Base-by-base conservation (phyloP, 2,888 invertebrate species). In the Lysandra bellargus region DNA sequence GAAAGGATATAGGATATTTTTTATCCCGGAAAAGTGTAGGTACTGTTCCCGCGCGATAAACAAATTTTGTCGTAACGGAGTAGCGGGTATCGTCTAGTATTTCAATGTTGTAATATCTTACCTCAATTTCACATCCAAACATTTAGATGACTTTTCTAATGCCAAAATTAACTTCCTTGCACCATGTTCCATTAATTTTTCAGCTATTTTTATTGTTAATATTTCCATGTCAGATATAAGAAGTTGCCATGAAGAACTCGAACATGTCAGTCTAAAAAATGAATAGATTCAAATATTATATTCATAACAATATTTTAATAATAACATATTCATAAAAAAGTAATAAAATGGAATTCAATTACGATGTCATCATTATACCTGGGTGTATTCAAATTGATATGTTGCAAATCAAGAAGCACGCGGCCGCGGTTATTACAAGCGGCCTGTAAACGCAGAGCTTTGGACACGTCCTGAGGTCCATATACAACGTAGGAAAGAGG, bases 351-450 rank as follows among this genome's bases (percentile, higher is more conserved):
- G 44, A 7, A 44, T 44, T 40, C 7, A 44, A 4, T 44, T 7
- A 44, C 4, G 7, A 44, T 44, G 44, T 44, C 7, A 1, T 44
- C 5, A 44, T 1, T 12, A 49, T 83, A 88, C 89, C 85, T 87
- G 7, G 85, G 82, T 17, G 83, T 79, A 1, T 82, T 79, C 0
- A 79, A 44, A 0, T 78, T 80, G 0, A 80, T 74, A 5, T 83
- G 82, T 7, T 81, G 79, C 79, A 90, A 79, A 1, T 83, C 81
- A 44, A 92, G 83, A 60, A 92, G 84, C 37, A 89, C 89, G 4
- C 91, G 85, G 3, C 92, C 92, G 33, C 88, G 86, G 80, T 92
- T 91, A 1, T 83, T 84, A 78, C 89, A 88, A 12, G 85, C 84
- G 0, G 89, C 87, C n/a, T 91, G 83, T 78, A 91, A 83, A 0